Evolutionary conservation across 2,888 invertebrate species (phyloP).

Genomic region (Therioaphis trifolii): DNA sequence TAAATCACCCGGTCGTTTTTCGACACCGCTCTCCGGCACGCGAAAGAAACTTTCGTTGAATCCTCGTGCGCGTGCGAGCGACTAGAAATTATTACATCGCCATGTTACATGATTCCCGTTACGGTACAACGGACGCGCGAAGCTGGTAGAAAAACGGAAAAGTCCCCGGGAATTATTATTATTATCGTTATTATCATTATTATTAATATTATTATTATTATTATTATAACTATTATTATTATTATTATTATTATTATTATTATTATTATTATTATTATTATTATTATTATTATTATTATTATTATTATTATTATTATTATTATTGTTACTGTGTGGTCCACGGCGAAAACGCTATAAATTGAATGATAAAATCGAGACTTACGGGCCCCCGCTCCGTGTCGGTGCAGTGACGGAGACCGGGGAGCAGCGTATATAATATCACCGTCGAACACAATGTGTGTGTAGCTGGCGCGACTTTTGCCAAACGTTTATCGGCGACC

Average conservation of each 20-base stretch:
- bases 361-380: slow-evolving; percentile 42
- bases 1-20: slow-evolving; percentile 52
- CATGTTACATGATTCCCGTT: neutral
- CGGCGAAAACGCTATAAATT: slow-evolving; percentile 28
- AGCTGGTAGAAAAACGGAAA: slow-evolving; percentile 35
- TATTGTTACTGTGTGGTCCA: too few species aligned
- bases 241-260: too few species aligned
- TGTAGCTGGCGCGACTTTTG: neutral
- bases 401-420: neutral
- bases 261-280: too few species aligned
- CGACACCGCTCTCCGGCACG: neutral
- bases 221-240: too few species aligned
- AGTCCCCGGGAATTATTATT: neutral
- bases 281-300: too few species aligned
- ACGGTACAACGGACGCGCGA: slow-evolving; percentile 17
- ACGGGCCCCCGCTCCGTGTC: neutral
- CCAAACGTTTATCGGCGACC: neutral
- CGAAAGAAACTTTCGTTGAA: slow-evolving; percentile 31
- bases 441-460: too few species aligned
- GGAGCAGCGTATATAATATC: too few species aligned
- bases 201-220: too few species aligned
- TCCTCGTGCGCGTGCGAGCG: neutral
- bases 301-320: too few species aligned
- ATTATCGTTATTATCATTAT: too few species aligned
- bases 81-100: slow-evolving; percentile 47